These are phyloP conservation scores for Leucophenga maculata DNA, from an alignment of 2,888 invertebrate genomes.

Conservation along the genomic window DNA sequence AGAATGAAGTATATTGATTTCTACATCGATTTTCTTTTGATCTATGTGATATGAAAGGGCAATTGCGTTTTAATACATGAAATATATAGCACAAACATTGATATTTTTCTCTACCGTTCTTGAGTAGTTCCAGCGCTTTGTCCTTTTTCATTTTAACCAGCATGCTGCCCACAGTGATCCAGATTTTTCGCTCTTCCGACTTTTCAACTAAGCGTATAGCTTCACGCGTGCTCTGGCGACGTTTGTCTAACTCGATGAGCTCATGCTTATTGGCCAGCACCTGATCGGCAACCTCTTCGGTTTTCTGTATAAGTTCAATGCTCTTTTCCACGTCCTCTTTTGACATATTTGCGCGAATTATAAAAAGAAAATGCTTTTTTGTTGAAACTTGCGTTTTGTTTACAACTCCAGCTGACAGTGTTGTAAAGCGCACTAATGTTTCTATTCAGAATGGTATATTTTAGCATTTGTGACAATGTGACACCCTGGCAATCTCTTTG, in stretches of 20 bases:
- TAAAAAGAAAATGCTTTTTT: too few relatives aligned
- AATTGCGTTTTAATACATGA: too few relatives aligned
- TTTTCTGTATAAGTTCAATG: conserved; percentile 65
- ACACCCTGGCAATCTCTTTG: too few relatives aligned
- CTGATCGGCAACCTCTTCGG: conserved; percentile 70
- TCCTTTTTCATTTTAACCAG: conserved; percentile 64
- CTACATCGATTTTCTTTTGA: conserved; percentile 65
- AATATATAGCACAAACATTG: neutral
- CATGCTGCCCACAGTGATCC: conserved; percentile 71
- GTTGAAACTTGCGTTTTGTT: neutral
- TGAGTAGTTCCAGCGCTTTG: conserved; percentile 65
- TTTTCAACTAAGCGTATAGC: conserved; percentile 68
- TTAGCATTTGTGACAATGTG: too few relatives aligned
- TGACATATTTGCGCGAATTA: neutral
- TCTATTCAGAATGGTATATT: too few relatives aligned
- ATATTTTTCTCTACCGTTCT: conserved; percentile 59
- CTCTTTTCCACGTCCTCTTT: conserved; percentile 48
- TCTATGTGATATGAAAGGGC: conserved; percentile 57
- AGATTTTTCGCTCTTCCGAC: conserved; percentile 63
- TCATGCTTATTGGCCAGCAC: conserved; percentile 70
- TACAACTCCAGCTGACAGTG: neutral
- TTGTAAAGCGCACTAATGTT: neutral
- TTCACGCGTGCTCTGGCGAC: conserved; percentile 67
- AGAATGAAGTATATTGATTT: conserved; percentile 69
- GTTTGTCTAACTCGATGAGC: conserved; percentile 65